These are phyloP conservation scores for Papilio polyxenes DNA, from an alignment of 1,140 invertebrate genomes.

Conservation along the genomic window DNA sequence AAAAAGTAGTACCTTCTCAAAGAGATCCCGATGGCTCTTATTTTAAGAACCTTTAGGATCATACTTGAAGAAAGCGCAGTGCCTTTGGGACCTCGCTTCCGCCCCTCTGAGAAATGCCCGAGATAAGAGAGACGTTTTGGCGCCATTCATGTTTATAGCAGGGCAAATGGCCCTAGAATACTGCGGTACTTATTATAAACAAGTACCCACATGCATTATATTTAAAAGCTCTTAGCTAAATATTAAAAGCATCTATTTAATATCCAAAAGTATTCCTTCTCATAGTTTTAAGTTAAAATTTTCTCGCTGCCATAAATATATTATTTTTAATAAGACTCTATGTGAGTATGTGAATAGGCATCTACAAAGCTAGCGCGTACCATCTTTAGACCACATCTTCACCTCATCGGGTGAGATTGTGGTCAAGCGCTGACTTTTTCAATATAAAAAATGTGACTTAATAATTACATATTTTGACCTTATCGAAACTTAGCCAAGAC, in stretches of 20 bases:
- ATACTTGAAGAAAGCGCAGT: slow-evolving; percentile 70
- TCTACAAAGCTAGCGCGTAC: too few species aligned
- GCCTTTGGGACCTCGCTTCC: slow-evolving; percentile 73
- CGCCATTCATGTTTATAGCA: slow-evolving; percentile 79
- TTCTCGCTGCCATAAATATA: neutral
- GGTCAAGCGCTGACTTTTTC: too few species aligned
- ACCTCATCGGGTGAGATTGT: too few species aligned
- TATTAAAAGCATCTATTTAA: slow-evolving; percentile 54
- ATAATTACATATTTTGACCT: too few species aligned
- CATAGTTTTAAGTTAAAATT: neutral
- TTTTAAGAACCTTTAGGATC: slow-evolving; percentile 75
- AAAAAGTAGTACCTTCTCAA: slow-evolving; percentile 72
- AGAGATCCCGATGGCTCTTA: slow-evolving; percentile 68
- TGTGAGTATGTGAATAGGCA: too few species aligned
- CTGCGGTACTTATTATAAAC: slow-evolving; percentile 76
- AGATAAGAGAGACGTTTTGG: slow-evolving; percentile 79
- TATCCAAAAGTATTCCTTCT: neutral
- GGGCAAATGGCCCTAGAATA: slow-evolving; percentile 77
- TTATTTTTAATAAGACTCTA: neutral
- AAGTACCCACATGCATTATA: slow-evolving; percentile 70
- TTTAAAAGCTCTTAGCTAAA: slow-evolving; percentile 53
- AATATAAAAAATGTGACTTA: too few species aligned
- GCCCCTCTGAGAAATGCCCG: slow-evolving; percentile 75
- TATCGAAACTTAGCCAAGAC: too few species aligned
- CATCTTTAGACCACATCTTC: too few species aligned